Base-by-base conservation (phyloP, 1,140 invertebrate genomes). In the Drosophila sulfurigaster region DNA sequence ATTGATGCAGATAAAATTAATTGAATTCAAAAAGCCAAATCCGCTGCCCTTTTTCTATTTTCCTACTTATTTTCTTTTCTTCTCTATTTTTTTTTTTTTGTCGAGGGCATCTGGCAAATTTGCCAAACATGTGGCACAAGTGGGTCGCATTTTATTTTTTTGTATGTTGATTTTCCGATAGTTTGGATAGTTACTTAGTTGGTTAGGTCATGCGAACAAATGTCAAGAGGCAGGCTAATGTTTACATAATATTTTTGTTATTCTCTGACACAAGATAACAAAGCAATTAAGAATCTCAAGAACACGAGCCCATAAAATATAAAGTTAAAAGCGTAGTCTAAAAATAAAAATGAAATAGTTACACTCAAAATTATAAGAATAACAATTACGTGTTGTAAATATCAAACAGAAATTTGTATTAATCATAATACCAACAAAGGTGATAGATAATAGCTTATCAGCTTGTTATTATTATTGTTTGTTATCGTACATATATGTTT, bases 1-100 rank as follows among this genome's bases (percentile, higher is more conserved):
- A 87, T 87, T 87, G 83, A 87, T 87, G 83, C 80, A 87, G 83
- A 87, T 87, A 88, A 87, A 87, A 87, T 87, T 87, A 87, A 87
- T 87, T 87, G 83, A 87, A 87, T 87, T 87, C 83, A 88, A 88
- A 86, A 83, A 87, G 83, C 77, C 70, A 86, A 88, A 88, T 77
- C 76, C 79, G 73, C 54, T 85, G 81, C 59, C 79, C 81, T 77
- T 75, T 78, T 69, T 52, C 65, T 67, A 58, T 83, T 73, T 77
- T 79, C 46, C 79, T 66, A 70, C 66, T 76, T 79, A 83, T 79
- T 60, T 66, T 52, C 58, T 64, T 75, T 45, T 6, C 35, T 49
- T 51, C 49, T 25, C 59, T 32, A 68, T 62, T 56, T 57, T 68
- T 80, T 57, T 68, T 80, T 25, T 45, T 49, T 20, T 65, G 57